Conservation (phyloP, 30 jellyfish, hydroid and myxozoan genomes). For the Mastigias papua region DNA sequence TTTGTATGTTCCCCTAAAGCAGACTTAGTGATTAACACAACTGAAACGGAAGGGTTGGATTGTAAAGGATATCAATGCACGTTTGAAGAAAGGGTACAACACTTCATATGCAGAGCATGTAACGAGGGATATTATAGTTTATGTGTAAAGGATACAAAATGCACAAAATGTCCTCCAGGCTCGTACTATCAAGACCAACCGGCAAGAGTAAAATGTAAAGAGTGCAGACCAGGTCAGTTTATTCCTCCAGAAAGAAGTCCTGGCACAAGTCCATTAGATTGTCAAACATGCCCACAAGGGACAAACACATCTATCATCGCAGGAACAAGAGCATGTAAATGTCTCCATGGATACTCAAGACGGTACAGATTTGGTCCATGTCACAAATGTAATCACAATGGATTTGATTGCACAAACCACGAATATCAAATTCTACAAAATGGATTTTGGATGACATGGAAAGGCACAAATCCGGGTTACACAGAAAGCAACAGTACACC, state of each 20-base stretch:
- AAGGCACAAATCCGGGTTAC: neutral
- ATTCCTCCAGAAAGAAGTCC: slow-evolving; percentile 48
- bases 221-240: slow-evolving; percentile 54
- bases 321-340: slow-evolving; percentile 50
- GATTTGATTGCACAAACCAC: slow-evolving; percentile 17
- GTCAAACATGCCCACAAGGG: slow-evolving; percentile 71
- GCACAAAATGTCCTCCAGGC: slow-evolving; percentile 58
- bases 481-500: too few species aligned
- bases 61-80: slow-evolving; percentile 48
- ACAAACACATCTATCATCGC: slow-evolving; percentile 49
- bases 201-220: slow-evolving; percentile 43
- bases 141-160: neutral
- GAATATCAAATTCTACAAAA: slow-evolving; percentile 17
- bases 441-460: slow-evolving; percentile 62
- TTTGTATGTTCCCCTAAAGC: slow-evolving; percentile 33
- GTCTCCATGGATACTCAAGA: slow-evolving; percentile 46
- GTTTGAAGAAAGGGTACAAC: too few species aligned
- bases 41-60: neutral
- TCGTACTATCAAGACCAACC: slow-evolving; percentile 50
- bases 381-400: slow-evolving; percentile 12
- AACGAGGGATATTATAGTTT: slow-evolving; percentile 6
- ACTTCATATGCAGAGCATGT: slow-evolving; percentile 43
- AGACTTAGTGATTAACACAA: neutral
- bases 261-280: slow-evolving; percentile 46
- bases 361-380: slow-evolving; percentile 32